These are phyloP conservation scores for Pristionchus arcanus DNA, from an alignment of 2,888 invertebrate species.

Conservation along the genomic window DNA sequence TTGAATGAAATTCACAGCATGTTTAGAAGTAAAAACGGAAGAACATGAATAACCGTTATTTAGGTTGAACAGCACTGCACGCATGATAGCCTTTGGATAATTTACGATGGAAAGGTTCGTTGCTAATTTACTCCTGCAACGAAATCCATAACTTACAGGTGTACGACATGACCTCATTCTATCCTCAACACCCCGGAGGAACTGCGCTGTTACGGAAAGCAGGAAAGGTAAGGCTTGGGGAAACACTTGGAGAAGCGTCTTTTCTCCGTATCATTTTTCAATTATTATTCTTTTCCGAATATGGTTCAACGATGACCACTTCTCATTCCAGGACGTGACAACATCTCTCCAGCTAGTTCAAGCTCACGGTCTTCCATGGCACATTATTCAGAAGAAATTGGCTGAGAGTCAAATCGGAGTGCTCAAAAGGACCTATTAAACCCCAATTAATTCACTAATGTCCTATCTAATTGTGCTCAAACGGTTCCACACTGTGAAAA, in stretches of 20 bases:
- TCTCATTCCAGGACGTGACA: conserved; percentile 3
- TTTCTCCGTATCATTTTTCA: background rate
- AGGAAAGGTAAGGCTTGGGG: conserved; percentile 32
- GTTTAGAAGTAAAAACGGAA: too few species aligned
- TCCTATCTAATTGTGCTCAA: background rate
- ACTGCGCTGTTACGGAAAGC: conserved; percentile 44
- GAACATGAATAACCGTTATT: background rate
- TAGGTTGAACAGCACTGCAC: conserved; percentile 42
- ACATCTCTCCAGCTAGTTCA: background rate
- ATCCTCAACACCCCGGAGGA: conserved; percentile 38
- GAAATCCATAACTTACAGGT: background rate
- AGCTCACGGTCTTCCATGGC: conserved; percentile 33
- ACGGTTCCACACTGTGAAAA: background rate
- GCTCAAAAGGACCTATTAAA: background rate
- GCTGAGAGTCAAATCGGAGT: background rate
- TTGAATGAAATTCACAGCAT: background rate
- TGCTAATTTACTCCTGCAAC: background rate
- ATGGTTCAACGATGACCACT: background rate
- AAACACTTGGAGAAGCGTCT: too few species aligned
- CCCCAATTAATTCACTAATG: background rate
- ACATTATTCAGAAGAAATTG: conserved; percentile 14
- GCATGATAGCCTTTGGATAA: conserved; percentile 14
- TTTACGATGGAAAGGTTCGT: conserved; percentile 15
- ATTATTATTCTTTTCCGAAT: too few species aligned
- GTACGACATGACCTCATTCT: conserved; percentile 49